phyloP scores from a whole-genome alignment of 2,888 invertebrate species.

The Lasioglossum pauxillum region DNA sequence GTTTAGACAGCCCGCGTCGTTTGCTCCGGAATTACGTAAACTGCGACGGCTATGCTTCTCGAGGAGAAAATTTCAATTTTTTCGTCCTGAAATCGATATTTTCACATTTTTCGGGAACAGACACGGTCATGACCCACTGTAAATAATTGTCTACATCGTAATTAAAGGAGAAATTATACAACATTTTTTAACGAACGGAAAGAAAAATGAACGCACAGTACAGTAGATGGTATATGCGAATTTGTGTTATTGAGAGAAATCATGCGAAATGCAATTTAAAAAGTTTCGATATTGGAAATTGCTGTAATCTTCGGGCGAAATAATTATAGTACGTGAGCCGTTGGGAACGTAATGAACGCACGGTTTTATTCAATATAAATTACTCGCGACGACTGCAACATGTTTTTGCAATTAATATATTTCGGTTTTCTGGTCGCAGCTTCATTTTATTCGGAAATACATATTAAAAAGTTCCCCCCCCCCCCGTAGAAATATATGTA shows the following conservation, averaged over 20 bases:
- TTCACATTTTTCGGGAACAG: not conserved
- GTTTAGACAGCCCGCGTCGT: not conserved
- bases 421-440: not conserved
- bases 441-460: not conserved
- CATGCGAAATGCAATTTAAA: not conserved
- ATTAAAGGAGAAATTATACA: not conserved
- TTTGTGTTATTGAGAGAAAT: not conserved
- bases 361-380: constrained; percentile 7
- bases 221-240: not conserved
- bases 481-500: not conserved
- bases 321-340: not conserved
- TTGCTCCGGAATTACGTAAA: not conserved
- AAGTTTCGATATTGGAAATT: not conserved
- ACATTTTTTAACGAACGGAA: not conserved
- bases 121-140: too few species aligned
- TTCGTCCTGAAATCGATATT: not conserved
- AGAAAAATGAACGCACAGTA: not conserved
- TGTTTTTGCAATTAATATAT: constrained; percentile 10
- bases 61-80: not conserved
- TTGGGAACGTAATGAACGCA: not conserved
- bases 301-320: not conserved
- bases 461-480: not conserved
- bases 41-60: not conserved
- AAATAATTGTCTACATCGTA: not conserved
- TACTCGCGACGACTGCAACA: not conserved